Percentiles rank a stretch among this genome's conserved stretches.
phyloP scores from a whole-genome alignment of 2,113 vertebrate species.

The Tragelaphus scriptus region DNA sequence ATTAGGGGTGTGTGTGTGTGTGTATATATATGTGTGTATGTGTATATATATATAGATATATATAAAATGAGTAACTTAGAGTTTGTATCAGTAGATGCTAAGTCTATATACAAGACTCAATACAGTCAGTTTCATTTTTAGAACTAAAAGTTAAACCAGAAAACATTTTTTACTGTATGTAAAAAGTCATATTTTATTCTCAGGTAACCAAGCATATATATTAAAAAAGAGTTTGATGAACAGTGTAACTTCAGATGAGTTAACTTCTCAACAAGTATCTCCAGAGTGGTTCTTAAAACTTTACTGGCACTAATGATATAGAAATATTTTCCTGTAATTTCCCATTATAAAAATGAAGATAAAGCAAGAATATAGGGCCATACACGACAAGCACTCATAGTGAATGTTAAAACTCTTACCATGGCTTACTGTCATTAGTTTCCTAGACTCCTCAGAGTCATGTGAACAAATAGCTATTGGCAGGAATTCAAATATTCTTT shows the following conservation, averaged over 20 bases:
- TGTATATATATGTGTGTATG: accelerated
- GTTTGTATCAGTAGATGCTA: not conserved
- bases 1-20: not conserved
- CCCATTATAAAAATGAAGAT: not conserved
- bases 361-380: not conserved
- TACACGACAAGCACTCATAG: not conserved
- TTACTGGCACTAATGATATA: not conserved
- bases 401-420: not conserved
- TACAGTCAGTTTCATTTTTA: conserved; percentile 5
- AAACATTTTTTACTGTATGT: conserved; percentile 13
- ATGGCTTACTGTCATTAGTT: not conserved
- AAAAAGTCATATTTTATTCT: not conserved
- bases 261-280: not conserved
- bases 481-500: not conserved
- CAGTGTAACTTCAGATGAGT: not conserved
- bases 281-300: not conserved
- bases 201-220: not conserved
- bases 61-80: not conserved
- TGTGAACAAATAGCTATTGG: not conserved
- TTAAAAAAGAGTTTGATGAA: not conserved
- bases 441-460: not conserved
- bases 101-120: not conserved
- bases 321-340: not conserved
- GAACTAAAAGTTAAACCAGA: not conserved
- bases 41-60: not conserved